A percentile compares a stretch with the other conserved stretches of the same genome.
Evolutionary conservation across 2,113 vertebrate species (phyloP).

Genomic region (Neopipo cinnamomea): DNA sequence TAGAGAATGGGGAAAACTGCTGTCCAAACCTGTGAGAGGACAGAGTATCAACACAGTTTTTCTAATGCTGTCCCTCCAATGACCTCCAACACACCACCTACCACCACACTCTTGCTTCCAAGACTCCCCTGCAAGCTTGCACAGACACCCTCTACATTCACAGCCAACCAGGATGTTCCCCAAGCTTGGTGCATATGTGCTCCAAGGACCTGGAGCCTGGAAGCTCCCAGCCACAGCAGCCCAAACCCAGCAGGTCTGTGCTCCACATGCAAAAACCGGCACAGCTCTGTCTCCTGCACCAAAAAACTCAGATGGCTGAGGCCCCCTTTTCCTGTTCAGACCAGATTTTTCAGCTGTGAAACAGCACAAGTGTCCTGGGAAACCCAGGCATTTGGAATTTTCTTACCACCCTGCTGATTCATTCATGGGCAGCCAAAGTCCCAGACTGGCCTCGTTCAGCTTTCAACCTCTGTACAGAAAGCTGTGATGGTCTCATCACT

Average conservation of each 20-base stretch:
- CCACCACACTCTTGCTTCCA: background rate
- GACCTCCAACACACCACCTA: background rate
- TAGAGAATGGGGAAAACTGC: background rate
- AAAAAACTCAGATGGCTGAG: background rate
- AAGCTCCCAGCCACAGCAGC: background rate
- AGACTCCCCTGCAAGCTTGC: background rate
- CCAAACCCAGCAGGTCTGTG: background rate
- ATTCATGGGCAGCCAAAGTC: background rate
- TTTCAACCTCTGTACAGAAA: background rate
- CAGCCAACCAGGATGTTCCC: background rate
- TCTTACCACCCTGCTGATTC: background rate
- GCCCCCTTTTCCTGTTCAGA: background rate
- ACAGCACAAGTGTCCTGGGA: background rate
- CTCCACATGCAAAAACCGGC: fast-evolving
- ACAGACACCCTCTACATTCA: background rate
- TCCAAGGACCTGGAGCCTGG: background rate
- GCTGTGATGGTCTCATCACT: background rate
- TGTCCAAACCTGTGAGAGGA: background rate
- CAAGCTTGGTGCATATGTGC: fast-evolving
- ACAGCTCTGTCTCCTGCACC: background rate
- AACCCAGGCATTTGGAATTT: background rate
- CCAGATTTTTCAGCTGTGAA: slow-evolving; percentile 10
- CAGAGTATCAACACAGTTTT: background rate
- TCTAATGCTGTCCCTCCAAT: background rate
- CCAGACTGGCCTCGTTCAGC: background rate